Evolutionary conservation across 2,113 vertebrate genomes (phyloP), one percentile per base, ranked within the genome.

Genomic region (Poicephalus meyeri): DNA sequence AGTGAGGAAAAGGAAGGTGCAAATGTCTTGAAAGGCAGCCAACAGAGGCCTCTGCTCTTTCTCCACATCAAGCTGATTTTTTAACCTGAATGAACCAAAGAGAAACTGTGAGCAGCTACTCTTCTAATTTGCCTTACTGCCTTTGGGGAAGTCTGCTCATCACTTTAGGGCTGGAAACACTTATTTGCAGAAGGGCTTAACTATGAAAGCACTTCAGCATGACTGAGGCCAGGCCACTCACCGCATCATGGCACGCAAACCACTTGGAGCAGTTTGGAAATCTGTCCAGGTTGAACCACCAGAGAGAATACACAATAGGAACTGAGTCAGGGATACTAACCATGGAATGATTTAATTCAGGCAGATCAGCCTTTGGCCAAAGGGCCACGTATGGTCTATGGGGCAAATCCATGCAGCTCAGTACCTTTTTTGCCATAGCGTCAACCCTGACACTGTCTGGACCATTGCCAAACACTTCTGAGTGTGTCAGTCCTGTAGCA

Each of bases 381-480:
- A 56, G 33, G 11, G 39, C 44, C 52, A 55, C 0, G 0, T 50
- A 13, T 5, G 26, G 5, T 61, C 49, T 86, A 3, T 21, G 3
- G n/a, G 33, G 11, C 8, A 88, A 86, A 80, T 25, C 41, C 60
- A 73, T 11, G 9, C n/a, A 93, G 29, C 5, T 77, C 33, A 35
- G 26, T 65, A 68, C 18, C 14, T 68, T 41, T 79, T 61, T 70
- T 60, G 17, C 33, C 3, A 1, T 14, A 58, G 26, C 14, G 35
- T 68, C 39, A 68, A 24, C 10, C 16, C 6, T 10, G 15, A 42
- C 28, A 7, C 26, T 20, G 11, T 10, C 24, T 52, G 33, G 42
- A 82, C 39, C 10, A 8, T 7, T 65, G 44, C 24, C 46, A 89
- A 56, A 28, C 9, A 18, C 21, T 68, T 63, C 33, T 19, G 41